These are phyloP conservation scores for Drosophila antonietae DNA, from an alignment of 2,888 invertebrate species.

Conservation along the genomic window DNA sequence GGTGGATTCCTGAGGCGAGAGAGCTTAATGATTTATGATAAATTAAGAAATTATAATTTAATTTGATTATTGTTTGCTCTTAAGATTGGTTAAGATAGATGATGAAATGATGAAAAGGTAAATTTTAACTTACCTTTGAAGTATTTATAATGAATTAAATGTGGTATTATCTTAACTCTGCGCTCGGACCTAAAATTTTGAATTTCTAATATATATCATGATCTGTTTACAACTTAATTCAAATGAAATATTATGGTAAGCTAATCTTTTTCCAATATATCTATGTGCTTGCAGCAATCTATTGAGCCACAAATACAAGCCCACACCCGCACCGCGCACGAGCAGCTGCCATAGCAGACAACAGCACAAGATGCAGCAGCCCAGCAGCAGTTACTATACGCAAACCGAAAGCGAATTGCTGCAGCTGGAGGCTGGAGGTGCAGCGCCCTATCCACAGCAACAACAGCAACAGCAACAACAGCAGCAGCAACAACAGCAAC, in stretches of 20 bases:
- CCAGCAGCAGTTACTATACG: conserved; percentile 83
- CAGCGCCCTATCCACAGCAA: conserved; percentile 63
- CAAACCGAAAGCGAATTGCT: conserved; percentile 84
- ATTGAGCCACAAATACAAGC: conserved; percentile 51
- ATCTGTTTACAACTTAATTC: not conserved
- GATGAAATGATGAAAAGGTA: not conserved
- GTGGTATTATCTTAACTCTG: not conserved
- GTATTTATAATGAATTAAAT: not conserved
- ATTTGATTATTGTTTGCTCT: not conserved
- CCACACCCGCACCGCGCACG: conserved; percentile 58
- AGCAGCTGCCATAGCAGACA: conserved; percentile 31
- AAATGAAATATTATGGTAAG: no score
- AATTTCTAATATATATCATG: not conserved
- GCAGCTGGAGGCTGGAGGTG: conserved; percentile 81
- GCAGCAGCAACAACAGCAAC: conserved; percentile 49
- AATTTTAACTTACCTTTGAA: no score
- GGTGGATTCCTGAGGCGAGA: not conserved
- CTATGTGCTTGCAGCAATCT: conserved; percentile 25
- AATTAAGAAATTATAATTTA: conserved; percentile 4
- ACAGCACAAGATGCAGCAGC: conserved; percentile 76
- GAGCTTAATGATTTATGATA: conserved; percentile 8
- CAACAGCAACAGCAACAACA: conserved; percentile 51
- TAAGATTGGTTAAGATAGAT: not conserved
- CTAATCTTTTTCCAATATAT: conserved; percentile 1
- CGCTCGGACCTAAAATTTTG: not conserved